Base-by-base conservation (phyloP, 37 sponge, comb jelly and placozoan species). In the Geodia barretti region DNA sequence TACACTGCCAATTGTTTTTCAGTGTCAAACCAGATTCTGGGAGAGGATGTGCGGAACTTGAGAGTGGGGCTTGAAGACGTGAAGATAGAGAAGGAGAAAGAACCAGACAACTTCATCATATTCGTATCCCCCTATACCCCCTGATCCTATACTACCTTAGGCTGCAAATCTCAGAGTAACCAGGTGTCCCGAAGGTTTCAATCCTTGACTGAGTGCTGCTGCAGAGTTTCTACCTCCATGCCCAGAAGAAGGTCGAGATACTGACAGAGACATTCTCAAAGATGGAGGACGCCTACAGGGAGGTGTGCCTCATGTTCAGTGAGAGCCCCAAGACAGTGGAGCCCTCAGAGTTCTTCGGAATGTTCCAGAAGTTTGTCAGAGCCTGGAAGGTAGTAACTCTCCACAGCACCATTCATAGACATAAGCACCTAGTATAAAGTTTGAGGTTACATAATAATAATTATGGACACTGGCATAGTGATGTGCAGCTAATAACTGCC, bases 211-310 rank as follows among this genome's bases (percentile, higher is more conserved):
- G 19, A 61, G 9, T 36, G 20, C n/a, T n/a, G n/a, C n/a, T n/a
- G 31, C 77, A 94, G 89, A 88, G 92, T 64, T 94, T 91, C 72
- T 79, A 74, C 41, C 80, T 43, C 32, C 86, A 82, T 41, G 95
- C 89, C 19, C n/a, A 47, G 38, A 68, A 72, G 78, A 90, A 91
- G 79, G 89, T 94, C 20, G 36, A 78, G 32, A 71, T 76, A 1
- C 7, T 94, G 33, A 39, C 67, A 29, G 89, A 94, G 37, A 42
- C 65, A 1, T 81, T 78, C 47, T 43, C 85, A 0, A 87, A 87
- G 74, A 94, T 94, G 95, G 88, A 94, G 60, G 89, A 94, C 60
- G 95, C 88, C 1, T 94, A 91, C 65, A 59, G 81, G 20, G 86
- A 91, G 54, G 91, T 84, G 29, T 94, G 95, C 66, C 73, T 76